These are phyloP conservation scores for Brachyptera risi DNA, from an alignment of 2,888 invertebrate species.

Conservation along the genomic window DNA sequence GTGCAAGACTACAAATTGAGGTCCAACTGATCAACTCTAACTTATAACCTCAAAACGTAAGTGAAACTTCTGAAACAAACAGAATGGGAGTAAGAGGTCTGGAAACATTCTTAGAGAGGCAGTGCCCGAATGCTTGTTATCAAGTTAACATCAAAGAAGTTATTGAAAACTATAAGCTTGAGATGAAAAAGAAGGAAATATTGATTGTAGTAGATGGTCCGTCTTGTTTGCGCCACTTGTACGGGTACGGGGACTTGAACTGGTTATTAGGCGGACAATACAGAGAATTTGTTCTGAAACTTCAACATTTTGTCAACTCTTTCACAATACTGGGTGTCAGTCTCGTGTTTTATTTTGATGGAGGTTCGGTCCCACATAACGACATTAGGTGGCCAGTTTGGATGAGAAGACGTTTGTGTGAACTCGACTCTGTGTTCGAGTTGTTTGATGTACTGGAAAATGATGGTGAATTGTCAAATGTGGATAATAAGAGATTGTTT, in stretches of 20 bases:
- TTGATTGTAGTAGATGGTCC: conserved; percentile 40
- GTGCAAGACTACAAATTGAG: too few species aligned
- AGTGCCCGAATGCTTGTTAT: conserved; percentile 37
- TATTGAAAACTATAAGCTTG: conserved; percentile 34
- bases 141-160: conserved; percentile 37
- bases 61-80: not conserved
- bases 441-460: conserved; percentile 34
- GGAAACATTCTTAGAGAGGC: conserved; percentile 39
- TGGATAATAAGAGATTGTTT: conserved; percentile 34
- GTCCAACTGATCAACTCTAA: too few species aligned
- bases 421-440: conserved; percentile 35
- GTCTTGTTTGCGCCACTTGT: conserved; percentile 37
- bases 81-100: conserved; percentile 40
- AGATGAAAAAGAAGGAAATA: conserved; percentile 33
- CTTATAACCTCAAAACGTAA: too few species aligned
- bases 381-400: conserved; percentile 38
- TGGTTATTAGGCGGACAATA: conserved; percentile 40
- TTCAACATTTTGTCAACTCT: conserved; percentile 36
- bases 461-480: conserved; percentile 24
- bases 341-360: conserved; percentile 41
- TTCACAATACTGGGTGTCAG: conserved; percentile 37
- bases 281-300: conserved; percentile 37
- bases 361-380: conserved; percentile 38
- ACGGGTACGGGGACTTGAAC: conserved; percentile 37
- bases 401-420: conserved; percentile 37